Evolutionary conservation across 1,140 invertebrate species (phyloP).

Genomic region (Drosophila nigromelanica): DNA sequence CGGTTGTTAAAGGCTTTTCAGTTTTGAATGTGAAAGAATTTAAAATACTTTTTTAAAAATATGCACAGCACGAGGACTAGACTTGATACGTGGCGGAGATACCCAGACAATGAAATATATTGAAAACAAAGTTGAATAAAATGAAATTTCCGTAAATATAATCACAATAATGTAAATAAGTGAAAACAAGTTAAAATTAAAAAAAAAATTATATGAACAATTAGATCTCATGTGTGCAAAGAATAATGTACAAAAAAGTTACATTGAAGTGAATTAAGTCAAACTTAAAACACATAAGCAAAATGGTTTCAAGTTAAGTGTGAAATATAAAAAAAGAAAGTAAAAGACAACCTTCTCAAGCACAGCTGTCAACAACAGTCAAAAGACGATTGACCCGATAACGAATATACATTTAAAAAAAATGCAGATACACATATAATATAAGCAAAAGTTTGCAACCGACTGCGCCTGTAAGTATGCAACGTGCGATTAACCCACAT

Average conservation of each 20-base stretch:
- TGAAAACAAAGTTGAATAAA: neutral
- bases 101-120: neutral
- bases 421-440: conserved; percentile 7
- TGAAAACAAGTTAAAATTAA: neutral
- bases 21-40: neutral
- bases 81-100: neutral
- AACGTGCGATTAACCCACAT: conserved; percentile 55
- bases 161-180: neutral
- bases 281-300: neutral
- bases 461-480: conserved; percentile 63
- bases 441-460: conserved; percentile 48
- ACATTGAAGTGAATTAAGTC: neutral
- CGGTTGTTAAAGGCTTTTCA: neutral
- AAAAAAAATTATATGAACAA: neutral
- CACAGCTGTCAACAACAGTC: conserved; percentile 19
- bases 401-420: conserved; percentile 10
- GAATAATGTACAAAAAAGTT: neutral
- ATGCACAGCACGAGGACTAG: neutral
- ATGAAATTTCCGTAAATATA: neutral
- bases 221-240: neutral
- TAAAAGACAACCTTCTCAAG: conserved; percentile 1
- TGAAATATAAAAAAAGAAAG: neutral
- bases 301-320: conserved; percentile 14
- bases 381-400: conserved; percentile 17
- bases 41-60: conserved; percentile 7